A percentile compares a stretch with the other conserved stretches of the same genome.
phyloP scores from a whole-genome alignment of 2,113 vertebrate genomes.

The Poecilia latipinna region DNA sequence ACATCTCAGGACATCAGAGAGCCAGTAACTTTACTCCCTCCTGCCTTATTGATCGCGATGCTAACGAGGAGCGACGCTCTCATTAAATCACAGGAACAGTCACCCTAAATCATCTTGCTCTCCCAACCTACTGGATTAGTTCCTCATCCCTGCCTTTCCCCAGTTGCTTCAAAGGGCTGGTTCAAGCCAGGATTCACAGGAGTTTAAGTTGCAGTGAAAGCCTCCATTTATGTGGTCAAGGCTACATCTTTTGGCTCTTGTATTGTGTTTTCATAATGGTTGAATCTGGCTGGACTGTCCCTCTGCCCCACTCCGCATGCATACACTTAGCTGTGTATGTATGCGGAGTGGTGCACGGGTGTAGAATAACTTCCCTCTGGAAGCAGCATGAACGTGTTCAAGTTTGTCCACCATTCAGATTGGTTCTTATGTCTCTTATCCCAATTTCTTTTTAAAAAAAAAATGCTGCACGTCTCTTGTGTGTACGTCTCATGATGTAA shows the following conservation, averaged over 20 bases:
- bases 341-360: conserved; percentile 29
- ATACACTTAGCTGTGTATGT: conserved; percentile 21
- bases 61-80: conserved; percentile 29
- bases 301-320: not conserved
- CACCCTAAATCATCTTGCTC: conserved; percentile 11
- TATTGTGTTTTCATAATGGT: conserved; percentile 63
- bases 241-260: conserved; percentile 49
- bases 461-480: not conserved
- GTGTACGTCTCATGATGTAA: no score
- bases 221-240: conserved; percentile 48
- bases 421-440: not conserved
- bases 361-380: conserved; percentile 17
- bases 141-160: conserved; percentile 16
- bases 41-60: conserved; percentile 14
- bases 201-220: conserved; percentile 37
- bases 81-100: conserved; percentile 37
- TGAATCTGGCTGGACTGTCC: conserved; percentile 51
- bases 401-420: conserved; percentile 27
- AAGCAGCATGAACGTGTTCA: conserved; percentile 13
- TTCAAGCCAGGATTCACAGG: conserved; percentile 25
- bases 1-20: not conserved
- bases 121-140: not conserved
- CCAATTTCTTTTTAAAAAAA: not conserved
- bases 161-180: conserved; percentile 15
- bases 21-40: conserved; percentile 27